Evolutionary conservation across 2,888 invertebrate genomes (phyloP).

Genomic region (Diarsia brunnea): DNA sequence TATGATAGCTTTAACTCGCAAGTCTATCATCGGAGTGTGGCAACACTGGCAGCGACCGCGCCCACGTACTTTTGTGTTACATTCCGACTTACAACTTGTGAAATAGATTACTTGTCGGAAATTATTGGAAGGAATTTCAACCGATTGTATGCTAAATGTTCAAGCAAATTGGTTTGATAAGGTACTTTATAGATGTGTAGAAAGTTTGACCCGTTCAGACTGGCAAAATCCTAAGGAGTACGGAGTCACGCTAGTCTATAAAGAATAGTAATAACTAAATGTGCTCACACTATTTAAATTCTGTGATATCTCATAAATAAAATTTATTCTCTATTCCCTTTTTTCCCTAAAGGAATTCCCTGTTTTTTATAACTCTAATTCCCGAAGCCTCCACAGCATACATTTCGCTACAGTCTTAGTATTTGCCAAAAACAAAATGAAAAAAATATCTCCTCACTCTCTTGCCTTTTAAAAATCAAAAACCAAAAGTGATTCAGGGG

Average conservation of each 20-base stretch:
- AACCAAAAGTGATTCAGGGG: no score
- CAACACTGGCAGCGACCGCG: constrained; percentile 56
- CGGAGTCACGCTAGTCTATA: not conserved
- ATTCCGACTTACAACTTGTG: constrained; percentile 57
- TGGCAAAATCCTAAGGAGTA: not conserved
- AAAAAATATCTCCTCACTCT: no score
- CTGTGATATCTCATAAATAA: not conserved
- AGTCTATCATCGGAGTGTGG: constrained; percentile 51
- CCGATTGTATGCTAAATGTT: constrained; percentile 31
- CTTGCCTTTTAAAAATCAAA: no score
- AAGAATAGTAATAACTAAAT: not conserved
- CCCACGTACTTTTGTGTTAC: constrained; percentile 58
- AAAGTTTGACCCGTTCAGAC: not conserved
- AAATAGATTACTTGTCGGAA: constrained; percentile 53
- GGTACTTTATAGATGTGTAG: not conserved
- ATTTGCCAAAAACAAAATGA: no score
- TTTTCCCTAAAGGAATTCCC: no score
- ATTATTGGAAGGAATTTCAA: constrained; percentile 51
- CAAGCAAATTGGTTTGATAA: constrained; percentile 3
- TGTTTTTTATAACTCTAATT: not conserved
- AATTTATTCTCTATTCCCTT: not conserved
- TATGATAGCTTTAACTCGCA: constrained; percentile 7
- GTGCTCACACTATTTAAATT: not conserved
- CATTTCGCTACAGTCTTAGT: no score
- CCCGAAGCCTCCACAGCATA: no score